Conservation (phyloP, 2,888 invertebrate genomes). For the Oxyteleia sp. region DNA sequence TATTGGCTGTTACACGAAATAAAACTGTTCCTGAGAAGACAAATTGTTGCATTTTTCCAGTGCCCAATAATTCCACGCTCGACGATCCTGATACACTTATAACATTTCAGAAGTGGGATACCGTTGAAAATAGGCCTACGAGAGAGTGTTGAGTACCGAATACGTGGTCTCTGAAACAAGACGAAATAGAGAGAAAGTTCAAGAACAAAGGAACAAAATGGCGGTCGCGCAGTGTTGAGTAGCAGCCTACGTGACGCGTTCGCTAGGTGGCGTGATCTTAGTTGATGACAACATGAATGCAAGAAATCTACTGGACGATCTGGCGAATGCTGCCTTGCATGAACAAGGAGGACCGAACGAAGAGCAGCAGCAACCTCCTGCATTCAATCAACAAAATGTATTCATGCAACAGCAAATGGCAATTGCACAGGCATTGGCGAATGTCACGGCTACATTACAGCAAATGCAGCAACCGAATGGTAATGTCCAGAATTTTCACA, state of each 20-base stretch:
- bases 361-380: slow-evolving; percentile 1
- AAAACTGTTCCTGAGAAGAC: too few relatives aligned
- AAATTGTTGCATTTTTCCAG: too few relatives aligned
- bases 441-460: not conserved
- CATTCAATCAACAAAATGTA: not conserved
- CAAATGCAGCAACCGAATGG: slow-evolving; percentile 7
- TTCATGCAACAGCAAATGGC: slow-evolving; percentile 3
- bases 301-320: not conserved
- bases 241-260: not conserved
- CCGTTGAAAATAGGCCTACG: too few relatives aligned
- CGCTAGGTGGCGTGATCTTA: not conserved
- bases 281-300: not conserved
- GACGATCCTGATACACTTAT: too few relatives aligned
- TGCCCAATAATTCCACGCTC: too few relatives aligned
- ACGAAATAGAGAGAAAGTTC: too few relatives aligned
- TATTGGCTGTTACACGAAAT: too few relatives aligned
- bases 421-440: slow-evolving; percentile 3
- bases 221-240: slow-evolving; percentile 1
- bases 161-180: too few relatives aligned
- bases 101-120: too few relatives aligned
- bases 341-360: not conserved
- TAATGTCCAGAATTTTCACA: slow-evolving; percentile 4
- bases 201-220: slow-evolving; percentile 5
- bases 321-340: slow-evolving; percentile 4
- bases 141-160: too few relatives aligned